Conservation (phyloP, 2,113 vertebrate species). For the Pyrgilauda ruficollis region DNA sequence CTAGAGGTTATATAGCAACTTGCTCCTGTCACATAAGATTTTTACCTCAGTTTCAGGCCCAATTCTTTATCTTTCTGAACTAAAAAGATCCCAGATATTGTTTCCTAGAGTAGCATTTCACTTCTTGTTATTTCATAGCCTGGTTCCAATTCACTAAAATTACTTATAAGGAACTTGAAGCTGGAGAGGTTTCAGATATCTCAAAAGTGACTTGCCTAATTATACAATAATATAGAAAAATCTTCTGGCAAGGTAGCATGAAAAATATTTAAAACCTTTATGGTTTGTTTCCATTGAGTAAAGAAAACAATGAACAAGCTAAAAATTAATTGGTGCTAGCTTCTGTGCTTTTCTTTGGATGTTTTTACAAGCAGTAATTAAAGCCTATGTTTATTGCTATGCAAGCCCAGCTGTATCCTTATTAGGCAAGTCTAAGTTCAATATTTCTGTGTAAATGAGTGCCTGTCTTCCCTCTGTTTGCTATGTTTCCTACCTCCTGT, state of each 20-base stretch:
- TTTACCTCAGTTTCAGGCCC: background rate
- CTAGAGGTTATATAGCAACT: background rate
- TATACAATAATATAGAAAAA: background rate
- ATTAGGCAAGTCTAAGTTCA: slow-evolving; percentile 54
- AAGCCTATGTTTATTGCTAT: slow-evolving; percentile 45
- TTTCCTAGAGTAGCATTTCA: background rate
- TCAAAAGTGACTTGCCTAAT: background rate
- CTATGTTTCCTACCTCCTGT: slow-evolving; percentile 3
- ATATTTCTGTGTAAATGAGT: slow-evolving; percentile 20
- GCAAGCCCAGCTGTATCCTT: slow-evolving; percentile 53
- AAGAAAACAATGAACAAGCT: slow-evolving; percentile 21
- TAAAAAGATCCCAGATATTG: background rate
- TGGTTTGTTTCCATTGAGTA: slow-evolving; percentile 16
- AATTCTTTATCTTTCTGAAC: background rate
- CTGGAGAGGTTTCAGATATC: background rate
- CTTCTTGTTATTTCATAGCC: background rate
- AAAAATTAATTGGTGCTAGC: slow-evolving; percentile 58
- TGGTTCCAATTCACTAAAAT: background rate
- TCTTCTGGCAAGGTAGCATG: slow-evolving; percentile 1
- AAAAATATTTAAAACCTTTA: slow-evolving; percentile 31
- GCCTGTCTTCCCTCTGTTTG: slow-evolving; percentile 28
- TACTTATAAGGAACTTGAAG: background rate
- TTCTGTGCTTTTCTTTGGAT: slow-evolving; percentile 47
- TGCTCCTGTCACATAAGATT: background rate
- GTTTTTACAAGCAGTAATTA: slow-evolving; percentile 58